Percentiles rank a stretch among this genome's conserved stretches.
These are phyloP conservation scores for Rutpela maculata DNA, from an alignment of 2,888 invertebrate genomes.

Conservation along the genomic window DNA sequence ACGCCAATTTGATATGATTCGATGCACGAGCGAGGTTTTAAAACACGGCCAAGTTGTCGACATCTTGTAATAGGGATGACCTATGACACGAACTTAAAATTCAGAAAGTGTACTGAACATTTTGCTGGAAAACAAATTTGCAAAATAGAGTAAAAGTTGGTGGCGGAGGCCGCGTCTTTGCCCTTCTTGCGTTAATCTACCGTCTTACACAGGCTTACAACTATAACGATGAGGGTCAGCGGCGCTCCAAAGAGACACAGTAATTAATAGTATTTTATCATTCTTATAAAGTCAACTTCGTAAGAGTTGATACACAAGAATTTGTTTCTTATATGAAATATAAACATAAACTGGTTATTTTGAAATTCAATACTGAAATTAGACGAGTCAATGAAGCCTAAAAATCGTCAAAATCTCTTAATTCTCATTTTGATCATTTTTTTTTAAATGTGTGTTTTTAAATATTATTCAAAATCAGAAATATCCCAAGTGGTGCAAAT, in stretches of 20 bases:
- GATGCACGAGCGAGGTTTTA: constrained; percentile 62
- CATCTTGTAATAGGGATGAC: constrained; percentile 68
- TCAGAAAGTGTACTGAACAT: constrained; percentile 68
- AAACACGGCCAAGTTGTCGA: constrained; percentile 58
- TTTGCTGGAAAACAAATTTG: constrained; percentile 72
- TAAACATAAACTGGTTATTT: too few relatives aligned
- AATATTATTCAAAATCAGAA: too few relatives aligned
- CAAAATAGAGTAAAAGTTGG: constrained; percentile 70
- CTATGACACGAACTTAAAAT: constrained; percentile 70
- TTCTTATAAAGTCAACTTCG: neutral
- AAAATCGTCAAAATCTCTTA: too few relatives aligned
- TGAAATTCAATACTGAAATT: too few relatives aligned
- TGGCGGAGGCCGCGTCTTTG: constrained; percentile 56
- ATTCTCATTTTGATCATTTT: too few relatives aligned
- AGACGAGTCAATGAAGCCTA: too few relatives aligned
- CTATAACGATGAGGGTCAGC: constrained; percentile 29
- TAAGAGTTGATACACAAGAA: too few relatives aligned
- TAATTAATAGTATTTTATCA: neutral
- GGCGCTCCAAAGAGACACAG: constrained; percentile 5
- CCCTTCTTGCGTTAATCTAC: constrained; percentile 56
- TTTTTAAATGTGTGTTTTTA: too few relatives aligned
- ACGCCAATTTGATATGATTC: constrained; percentile 66
- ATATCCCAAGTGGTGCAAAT: too few relatives aligned
- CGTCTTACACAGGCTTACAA: constrained; percentile 26
- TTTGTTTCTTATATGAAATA: too few relatives aligned